These are phyloP conservation scores for Iphiclides podalirius DNA, from an alignment of 2,888 invertebrate species.

Conservation along the genomic window DNA sequence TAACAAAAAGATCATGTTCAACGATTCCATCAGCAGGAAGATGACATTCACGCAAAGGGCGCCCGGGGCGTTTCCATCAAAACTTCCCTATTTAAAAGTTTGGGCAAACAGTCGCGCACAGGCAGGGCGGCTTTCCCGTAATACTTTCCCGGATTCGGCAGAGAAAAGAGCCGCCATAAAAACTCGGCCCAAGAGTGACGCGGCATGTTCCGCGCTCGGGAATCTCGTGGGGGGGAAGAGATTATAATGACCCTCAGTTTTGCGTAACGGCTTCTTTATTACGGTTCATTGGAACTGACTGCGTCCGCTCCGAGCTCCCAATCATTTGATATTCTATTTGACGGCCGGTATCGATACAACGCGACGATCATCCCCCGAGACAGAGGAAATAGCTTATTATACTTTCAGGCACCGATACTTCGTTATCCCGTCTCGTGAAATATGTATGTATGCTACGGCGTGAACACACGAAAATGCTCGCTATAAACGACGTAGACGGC, in stretches of 20 bases:
- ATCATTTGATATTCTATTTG: conserved; percentile 20
- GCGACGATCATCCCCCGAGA: conserved; percentile 5
- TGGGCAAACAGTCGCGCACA: background rate
- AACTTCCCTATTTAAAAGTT: conserved; percentile 21
- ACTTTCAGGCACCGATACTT: conserved; percentile 16
- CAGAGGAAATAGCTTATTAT: conserved; percentile 16
- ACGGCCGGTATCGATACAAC: conserved; percentile 12
- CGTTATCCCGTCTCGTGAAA: conserved; percentile 13
- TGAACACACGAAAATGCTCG: background rate
- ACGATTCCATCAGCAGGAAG: background rate
- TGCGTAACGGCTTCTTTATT: conserved; percentile 50
- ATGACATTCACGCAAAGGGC: background rate
- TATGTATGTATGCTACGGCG: background rate
- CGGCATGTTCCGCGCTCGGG: background rate
- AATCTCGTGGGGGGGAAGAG: conserved; percentile 41
- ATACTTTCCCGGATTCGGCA: background rate
- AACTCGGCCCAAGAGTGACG: background rate
- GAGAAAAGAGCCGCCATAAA: no score
- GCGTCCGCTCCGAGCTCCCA: no score
- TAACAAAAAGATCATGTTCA: background rate
- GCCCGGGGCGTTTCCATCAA: conserved; percentile 1
- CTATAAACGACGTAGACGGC: background rate
- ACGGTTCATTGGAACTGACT: conserved; percentile 40
- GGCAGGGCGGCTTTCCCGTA: background rate
- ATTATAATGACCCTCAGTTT: conserved; percentile 52